Evolutionary conservation across 2,797 vertebrate genomes (phyloP), one percentile per base, ranked within the genome.

Genomic region (Bovichtus variegatus): DNA sequence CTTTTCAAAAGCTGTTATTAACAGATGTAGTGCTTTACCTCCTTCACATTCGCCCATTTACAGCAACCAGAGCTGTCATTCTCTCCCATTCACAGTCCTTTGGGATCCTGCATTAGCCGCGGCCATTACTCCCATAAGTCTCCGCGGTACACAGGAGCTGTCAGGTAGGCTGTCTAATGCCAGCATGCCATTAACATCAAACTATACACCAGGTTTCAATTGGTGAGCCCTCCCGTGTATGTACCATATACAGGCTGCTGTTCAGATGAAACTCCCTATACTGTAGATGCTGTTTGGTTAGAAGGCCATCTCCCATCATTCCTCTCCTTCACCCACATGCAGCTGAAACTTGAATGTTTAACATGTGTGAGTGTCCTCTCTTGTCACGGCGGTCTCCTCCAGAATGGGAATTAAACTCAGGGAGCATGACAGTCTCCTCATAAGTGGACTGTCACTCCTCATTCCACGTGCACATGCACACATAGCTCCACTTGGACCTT

Each of bases 371-470:
- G 64, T 65, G 51, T 81, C 72, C 27, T 70, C 38, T 69, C 74
- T 43, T 72, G 89, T 82, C 87, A 75, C 47, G n/a, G 58, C 13
- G 8, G 65, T 82, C 57, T 76, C 66, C 66, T 54, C 68, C 61
- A 55, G 68, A 76, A 72, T 60, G 60, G 51, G 77, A 87, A 91
- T 90, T 88, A 90, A 90, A 91, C 55, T 71, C 80, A 25, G 86
- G 80, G 85, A 81, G 87, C 89, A 84, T 83, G 74, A 85, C 87
- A n/a, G 19, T 78, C 78, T 78, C 65, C 77, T 90, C 83, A 79
- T 92, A 88, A 92, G 85, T 87, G 80, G 86, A 84, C 87, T 91
- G 89, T 89, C 90, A 90, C 80, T 92, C 87, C 75, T 89, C 80
- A 79, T 88, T 86, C 66, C 74, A 61, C 6, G 41, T 61, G 57